Evolutionary conservation across 2,888 invertebrate species (phyloP).

Genomic region (Drosophila tanythrix): DNA sequence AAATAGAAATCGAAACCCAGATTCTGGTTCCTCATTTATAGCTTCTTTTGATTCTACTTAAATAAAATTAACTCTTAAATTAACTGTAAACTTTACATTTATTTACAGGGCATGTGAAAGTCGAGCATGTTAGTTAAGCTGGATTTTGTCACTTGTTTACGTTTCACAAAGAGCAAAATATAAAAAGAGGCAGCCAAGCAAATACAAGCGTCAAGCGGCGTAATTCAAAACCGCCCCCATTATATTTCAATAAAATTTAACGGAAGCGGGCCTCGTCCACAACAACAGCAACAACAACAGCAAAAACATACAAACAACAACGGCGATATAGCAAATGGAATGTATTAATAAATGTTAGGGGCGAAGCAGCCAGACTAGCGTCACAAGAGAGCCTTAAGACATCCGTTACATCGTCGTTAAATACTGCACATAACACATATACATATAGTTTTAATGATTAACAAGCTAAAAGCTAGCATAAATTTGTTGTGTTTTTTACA

Average conservation of each 20-base stretch:
- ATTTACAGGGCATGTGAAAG: slow-evolving; percentile 43
- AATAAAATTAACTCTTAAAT: neutral
- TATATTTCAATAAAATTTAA: slow-evolving; percentile 74
- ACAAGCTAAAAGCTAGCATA: slow-evolving; percentile 50
- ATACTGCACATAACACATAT: slow-evolving; percentile 31
- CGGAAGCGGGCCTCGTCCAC: slow-evolving; percentile 64
- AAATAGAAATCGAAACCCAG: neutral
- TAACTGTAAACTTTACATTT: neutral
- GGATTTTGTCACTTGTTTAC: slow-evolving; percentile 44
- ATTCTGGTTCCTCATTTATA: neutral
- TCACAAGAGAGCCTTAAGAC: slow-evolving; percentile 12
- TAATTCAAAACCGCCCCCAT: slow-evolving; percentile 76
- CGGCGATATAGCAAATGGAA: slow-evolving; percentile 30
- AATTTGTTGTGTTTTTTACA: slow-evolving; percentile 38
- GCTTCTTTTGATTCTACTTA: no score
- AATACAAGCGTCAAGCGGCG: slow-evolving; percentile 42
- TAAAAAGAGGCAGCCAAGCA: slow-evolving; percentile 28
- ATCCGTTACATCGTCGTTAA: slow-evolving; percentile 38
- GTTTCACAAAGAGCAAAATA: slow-evolving; percentile 52
- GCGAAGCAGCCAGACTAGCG: slow-evolving; percentile 9
- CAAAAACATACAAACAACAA: slow-evolving; percentile 6
- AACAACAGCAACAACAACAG: neutral
- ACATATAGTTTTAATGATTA: slow-evolving; percentile 56
- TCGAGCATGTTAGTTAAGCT: slow-evolving; percentile 6
- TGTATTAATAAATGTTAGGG: slow-evolving; percentile 26